Percentiles rank a stretch among this genome's conserved stretches.
phyloP scores from a whole-genome alignment of 2,888 invertebrate species.

The Aphrophora alni region DNA sequence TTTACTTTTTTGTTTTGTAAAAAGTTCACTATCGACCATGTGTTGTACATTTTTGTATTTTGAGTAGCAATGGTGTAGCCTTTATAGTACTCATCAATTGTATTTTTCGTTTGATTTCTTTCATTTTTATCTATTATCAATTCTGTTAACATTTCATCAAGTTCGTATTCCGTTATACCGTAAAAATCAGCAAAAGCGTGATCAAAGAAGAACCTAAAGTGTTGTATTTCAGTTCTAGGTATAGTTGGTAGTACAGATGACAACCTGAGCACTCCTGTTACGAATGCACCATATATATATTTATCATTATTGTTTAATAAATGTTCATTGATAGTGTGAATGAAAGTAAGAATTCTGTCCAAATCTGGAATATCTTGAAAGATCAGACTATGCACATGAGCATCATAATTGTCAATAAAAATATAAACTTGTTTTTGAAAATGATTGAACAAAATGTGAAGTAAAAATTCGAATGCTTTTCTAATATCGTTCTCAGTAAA shows the following conservation, averaged over 20 bases:
- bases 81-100: not conserved
- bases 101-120: not conserved
- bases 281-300: not conserved
- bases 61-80: not conserved
- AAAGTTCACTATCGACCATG: not conserved
- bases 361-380: not conserved
- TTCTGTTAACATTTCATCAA: not conserved
- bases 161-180: not conserved
- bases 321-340: not conserved
- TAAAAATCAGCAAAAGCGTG: not conserved
- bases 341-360: not conserved
- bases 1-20: not conserved
- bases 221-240: not conserved
- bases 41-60: not conserved
- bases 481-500: not conserved
- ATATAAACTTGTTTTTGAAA: not conserved
- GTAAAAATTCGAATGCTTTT: not conserved
- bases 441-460: not conserved
- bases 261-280: not conserved
- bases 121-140: not conserved
- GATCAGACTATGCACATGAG: not conserved
- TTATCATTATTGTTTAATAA: not conserved
- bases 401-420: not conserved
- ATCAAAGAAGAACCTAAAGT: not conserved
- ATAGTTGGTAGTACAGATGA: not conserved